Percentiles rank a stretch among this genome's conserved stretches.
Conservation (phyloP, 2,113 vertebrate genomes). For the Aphelocoma coerulescens region DNA sequence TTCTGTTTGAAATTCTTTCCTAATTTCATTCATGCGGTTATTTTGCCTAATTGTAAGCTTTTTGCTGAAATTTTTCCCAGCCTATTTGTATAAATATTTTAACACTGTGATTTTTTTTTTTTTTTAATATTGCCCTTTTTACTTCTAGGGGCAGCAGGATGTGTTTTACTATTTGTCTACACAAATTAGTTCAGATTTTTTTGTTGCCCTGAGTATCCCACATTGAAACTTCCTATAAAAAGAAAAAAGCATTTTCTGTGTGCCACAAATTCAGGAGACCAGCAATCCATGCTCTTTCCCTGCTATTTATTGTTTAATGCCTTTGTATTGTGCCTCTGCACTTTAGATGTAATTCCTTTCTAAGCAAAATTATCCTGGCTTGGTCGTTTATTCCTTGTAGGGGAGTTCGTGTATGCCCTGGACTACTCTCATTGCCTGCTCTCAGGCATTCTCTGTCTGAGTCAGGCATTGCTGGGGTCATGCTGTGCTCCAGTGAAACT, state of each 20-base stretch:
- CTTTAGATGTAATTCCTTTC: neutral
- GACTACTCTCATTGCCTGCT: neutral
- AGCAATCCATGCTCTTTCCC: neutral
- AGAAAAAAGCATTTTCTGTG: neutral
- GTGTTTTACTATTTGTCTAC: neutral
- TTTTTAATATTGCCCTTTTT: neutral
- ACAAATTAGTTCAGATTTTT: neutral
- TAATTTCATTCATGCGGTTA: neutral
- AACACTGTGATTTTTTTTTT: neutral
- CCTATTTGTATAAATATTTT: neutral
- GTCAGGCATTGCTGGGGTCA: fast-evolving
- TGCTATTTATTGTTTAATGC: neutral
- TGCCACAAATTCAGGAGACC: neutral
- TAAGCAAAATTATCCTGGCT: neutral
- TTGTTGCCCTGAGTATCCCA: neutral
- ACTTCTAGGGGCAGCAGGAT: neutral
- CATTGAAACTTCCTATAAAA: neutral
- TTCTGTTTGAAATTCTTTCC: neutral
- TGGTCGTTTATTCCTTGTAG: neutral
- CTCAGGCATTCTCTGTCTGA: neutral
- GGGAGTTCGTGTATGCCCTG: neutral
- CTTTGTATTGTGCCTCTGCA: neutral
- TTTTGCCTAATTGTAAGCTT: neutral
- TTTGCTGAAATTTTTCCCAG: neutral
- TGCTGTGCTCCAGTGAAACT: neutral